Conservation (phyloP, 2,797 vertebrate genomes). For the Sebastes vulpes region DNA sequence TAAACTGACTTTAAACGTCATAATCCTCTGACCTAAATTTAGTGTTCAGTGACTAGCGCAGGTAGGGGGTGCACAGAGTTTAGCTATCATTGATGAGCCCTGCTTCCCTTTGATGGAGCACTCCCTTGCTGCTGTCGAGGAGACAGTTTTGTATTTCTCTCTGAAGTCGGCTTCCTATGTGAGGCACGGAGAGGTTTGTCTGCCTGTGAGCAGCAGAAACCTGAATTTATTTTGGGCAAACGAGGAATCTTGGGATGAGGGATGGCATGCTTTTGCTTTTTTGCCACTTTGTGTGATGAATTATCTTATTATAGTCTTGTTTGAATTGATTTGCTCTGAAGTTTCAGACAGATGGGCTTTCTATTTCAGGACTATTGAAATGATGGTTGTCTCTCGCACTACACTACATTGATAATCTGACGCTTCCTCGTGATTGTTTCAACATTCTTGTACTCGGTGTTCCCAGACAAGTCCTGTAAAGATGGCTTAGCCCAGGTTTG, state of each 20-base stretch:
- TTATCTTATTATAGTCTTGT: constrained; percentile 7
- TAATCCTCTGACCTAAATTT: constrained; percentile 56
- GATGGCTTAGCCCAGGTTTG: not conserved
- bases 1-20: constrained; percentile 32
- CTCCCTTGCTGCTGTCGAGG: constrained; percentile 24
- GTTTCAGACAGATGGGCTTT: not conserved
- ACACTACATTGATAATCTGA: constrained; percentile 3
- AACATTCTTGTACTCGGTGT: not conserved
- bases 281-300: not conserved
- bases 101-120: constrained; percentile 41
- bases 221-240: constrained; percentile 25
- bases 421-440: not conserved
- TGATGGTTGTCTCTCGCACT: not conserved
- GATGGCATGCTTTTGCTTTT: not conserved
- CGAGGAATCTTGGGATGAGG: constrained; percentile 1
- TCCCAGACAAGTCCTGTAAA: constrained; percentile 4
- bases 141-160: constrained; percentile 38
- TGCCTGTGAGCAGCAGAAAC: constrained; percentile 6
- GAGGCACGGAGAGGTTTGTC: constrained; percentile 2
- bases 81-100: constrained; percentile 23
- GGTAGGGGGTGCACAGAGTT: constrained; percentile 22
- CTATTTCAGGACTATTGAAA: not conserved
- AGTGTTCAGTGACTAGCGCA: constrained; percentile 15
- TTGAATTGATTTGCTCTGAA: constrained; percentile 3
- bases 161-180: constrained; percentile 9